Evolutionary conservation across 2,113 vertebrate species (phyloP), one percentile per base, ranked within the genome.

Genomic region (Triplophysa dalaica): DNA sequence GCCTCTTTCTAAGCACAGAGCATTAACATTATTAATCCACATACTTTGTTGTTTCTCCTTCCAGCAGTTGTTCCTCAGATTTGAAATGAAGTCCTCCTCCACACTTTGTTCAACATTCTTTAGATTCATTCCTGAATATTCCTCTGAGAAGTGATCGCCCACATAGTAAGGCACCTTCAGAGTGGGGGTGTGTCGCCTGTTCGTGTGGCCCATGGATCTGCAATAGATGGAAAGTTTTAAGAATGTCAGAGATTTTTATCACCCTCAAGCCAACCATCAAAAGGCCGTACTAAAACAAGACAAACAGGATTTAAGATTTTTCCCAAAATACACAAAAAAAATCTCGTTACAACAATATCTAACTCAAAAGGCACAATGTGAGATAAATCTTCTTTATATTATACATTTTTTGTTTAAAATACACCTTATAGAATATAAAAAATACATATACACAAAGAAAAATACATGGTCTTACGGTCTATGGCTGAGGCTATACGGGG

Each of bases 31-130:
- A 41, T 1, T 16, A 60, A 24, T 17, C 1, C 72, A 91, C 98
- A 93, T 92, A 99, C 98, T 98, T 87, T 98, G 96, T 84, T 99
- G 97, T 83, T 96, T 96, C 87, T 99, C 98, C 82, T 97, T 98
- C 98, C 98, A 99, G 85, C 98, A 99, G 86, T 99, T 99, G 91
- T 99, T 99, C 89, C 97, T 93, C 84, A 99, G 93, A 80, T 95
- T 99, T 78, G 95, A 95, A 82, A 99, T 95, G 75, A 97, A 99
- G 90, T 99, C 98, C 83, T 99, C 97, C 91, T 99, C 97, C 82
- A 99, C 96, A 3, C 90, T 96, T 88, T 95, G 96, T 88, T 99
- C 98, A 77, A 99, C 84, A 77, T 94, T 95, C 88, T 95, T 95
- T 86, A 99, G 85, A 45, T 94, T 92, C 33, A 88, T 90, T 86